These are phyloP conservation scores for Elephas maximus DNA, from an alignment of 2,113 vertebrate species.

Conservation along the genomic window DNA sequence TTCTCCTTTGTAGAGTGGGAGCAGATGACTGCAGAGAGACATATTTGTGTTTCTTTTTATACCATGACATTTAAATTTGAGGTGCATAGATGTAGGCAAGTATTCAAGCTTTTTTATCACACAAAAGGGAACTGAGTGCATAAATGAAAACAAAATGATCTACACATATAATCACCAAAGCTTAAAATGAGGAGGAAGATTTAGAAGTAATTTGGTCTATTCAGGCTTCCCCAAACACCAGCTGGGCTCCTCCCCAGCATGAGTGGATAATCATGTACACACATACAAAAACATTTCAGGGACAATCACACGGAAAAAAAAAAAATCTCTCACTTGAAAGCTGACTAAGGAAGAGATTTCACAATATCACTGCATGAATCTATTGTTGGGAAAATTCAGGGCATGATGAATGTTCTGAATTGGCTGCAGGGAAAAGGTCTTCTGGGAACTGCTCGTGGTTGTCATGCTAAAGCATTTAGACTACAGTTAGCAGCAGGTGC, in stretches of 20 bases:
- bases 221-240: constrained; percentile 33
- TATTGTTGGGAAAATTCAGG: constrained; percentile 45
- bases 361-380: constrained; percentile 51
- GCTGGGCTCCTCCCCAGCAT: not conserved
- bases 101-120: constrained; percentile 24
- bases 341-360: constrained; percentile 75
- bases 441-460: not conserved
- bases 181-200: constrained; percentile 60
- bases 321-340: constrained; percentile 67
- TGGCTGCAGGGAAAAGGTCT: constrained; percentile 35
- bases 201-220: constrained; percentile 60
- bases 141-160: constrained; percentile 64
- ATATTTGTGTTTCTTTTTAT: constrained; percentile 49
- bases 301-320: constrained; percentile 65
- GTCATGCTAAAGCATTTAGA: not conserved
- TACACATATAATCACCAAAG: constrained; percentile 14
- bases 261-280: constrained; percentile 46
- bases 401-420: constrained; percentile 17
- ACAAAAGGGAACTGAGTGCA: constrained; percentile 54
- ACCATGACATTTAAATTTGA: constrained; percentile 37
- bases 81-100: constrained; percentile 26
- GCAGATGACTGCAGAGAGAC: not conserved
- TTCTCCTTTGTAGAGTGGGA: not conserved
- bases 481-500: not conserved
- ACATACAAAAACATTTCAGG: constrained; percentile 57